A percentile compares a stretch with the other conserved stretches of the same genome.
Conservation (phyloP, 2,797 vertebrate species). For the Poecilia wingei region DNA sequence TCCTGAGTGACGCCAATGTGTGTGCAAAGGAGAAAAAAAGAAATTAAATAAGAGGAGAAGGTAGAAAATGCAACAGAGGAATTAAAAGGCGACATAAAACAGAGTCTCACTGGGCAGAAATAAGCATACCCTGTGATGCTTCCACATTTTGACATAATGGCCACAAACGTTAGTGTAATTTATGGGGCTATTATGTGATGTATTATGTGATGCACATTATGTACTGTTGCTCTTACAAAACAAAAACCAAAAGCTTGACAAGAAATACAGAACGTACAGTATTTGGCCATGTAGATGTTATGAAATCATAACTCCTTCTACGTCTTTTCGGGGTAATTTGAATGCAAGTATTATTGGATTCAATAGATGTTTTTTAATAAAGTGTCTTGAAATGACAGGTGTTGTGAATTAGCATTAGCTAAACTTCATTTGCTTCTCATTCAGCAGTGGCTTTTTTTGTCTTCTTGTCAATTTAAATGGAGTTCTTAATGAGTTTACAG, state of each 20-base stretch:
- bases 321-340: too few species aligned
- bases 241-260: not conserved
- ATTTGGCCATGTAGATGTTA: not conserved
- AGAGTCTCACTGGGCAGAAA: not conserved
- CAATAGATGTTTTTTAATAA: too few species aligned
- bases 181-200: not conserved
- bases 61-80: slow-evolving; percentile 37
- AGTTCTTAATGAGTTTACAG: too few species aligned
- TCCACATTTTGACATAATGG: not conserved
- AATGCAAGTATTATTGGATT: too few species aligned
- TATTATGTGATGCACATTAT: not conserved
- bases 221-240: not conserved
- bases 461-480: too few species aligned
- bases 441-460: too few species aligned
- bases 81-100: slow-evolving; percentile 28
- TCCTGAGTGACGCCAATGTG: slow-evolving; percentile 42
- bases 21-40: slow-evolving; percentile 34
- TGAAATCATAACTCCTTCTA: too few species aligned
- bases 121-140: too few species aligned
- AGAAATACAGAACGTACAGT: not conserved
- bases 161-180: not conserved
- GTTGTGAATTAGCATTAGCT: too few species aligned
- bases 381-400: too few species aligned
- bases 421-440: too few species aligned
- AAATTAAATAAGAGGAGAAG: not conserved